Evolutionary conservation across 92 coral and sea anemone species (phyloP), one percentile per base, ranked within the genome.

Genomic region (Pocillopora meandrina): DNA sequence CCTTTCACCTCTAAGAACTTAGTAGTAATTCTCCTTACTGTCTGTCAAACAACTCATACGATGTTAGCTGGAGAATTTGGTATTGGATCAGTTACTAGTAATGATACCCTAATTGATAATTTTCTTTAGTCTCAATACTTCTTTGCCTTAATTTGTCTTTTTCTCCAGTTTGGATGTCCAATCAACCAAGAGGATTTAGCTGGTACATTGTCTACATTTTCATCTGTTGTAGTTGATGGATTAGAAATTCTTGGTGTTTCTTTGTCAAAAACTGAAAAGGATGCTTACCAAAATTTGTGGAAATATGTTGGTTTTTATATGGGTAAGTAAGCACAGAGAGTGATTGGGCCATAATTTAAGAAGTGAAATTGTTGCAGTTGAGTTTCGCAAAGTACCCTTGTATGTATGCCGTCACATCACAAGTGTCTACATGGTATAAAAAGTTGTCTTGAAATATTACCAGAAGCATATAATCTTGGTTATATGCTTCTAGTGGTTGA

Each of bases 101-200:
- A 35, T 66, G 9, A 35, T 12, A 19, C 20, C 13, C 18, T 20
- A 66, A 19, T 19, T 15, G 21, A 19, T n/a, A 16, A 66, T 66
- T 23, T 26, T 23, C 42, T 20, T 66, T 15, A 20, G 23, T 66
- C 14, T 66, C 72, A 20, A 15, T n/a, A n/a, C 20, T 21, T 21
- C 47, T 34, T 7, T 21, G 52, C 52, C 42, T 73, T 12, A 72
- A 72, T 36, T 73, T 20, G 11, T 47, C 10, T 3, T 79, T 49
- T 19, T 68, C 33, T 57, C 19, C 61, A 88, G 91, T 71, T 70
- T 88, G 91, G 91, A 14, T n/a, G 71, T 66, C 91, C 91, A 34
- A 63, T 88, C 70, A 88, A 83, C 85, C 91, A 88, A 83, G 91
- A 88, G 81, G 88, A 88, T 34, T 68, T 83, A 74, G 83, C 85